Conservation (phyloP, 2,113 vertebrate species). For the Actenoides hombroni region DNA sequence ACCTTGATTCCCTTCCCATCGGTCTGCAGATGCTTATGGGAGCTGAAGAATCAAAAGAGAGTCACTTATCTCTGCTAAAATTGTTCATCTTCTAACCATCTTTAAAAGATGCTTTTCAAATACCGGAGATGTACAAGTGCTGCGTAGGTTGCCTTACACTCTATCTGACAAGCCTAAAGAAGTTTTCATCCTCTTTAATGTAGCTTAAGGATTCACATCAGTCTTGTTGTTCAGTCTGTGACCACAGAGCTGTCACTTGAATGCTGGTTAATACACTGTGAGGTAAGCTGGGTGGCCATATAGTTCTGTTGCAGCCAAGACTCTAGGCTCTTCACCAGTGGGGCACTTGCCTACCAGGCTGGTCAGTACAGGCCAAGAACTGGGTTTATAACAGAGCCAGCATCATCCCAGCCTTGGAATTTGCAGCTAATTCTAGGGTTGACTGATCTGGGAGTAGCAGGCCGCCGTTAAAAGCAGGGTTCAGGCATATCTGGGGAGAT, state of each 20-base stretch:
- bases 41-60: not conserved
- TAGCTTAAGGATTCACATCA: not conserved
- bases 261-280: not conserved
- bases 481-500: not conserved
- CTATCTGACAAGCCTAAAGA: not conserved
- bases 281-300: not conserved
- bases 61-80: not conserved
- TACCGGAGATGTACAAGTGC: not conserved
- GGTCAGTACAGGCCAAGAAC: not conserved
- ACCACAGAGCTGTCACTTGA: not conserved
- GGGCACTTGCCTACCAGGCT: not conserved
- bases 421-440: not conserved
- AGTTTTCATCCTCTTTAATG: not conserved
- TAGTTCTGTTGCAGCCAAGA: not conserved
- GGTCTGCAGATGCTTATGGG: not conserved
- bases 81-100: not conserved
- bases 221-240: not conserved
- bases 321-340: accelerated
- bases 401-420: not conserved
- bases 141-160: not conserved
- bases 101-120: not conserved
- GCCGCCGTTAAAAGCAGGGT: not conserved
- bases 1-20: not conserved
- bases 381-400: not conserved
- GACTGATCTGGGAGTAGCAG: not conserved